Evolutionary conservation across 2,888 invertebrate genomes (phyloP), one percentile per base, ranked within the genome.

Genomic region (Azorinus chamasolen): DNA sequence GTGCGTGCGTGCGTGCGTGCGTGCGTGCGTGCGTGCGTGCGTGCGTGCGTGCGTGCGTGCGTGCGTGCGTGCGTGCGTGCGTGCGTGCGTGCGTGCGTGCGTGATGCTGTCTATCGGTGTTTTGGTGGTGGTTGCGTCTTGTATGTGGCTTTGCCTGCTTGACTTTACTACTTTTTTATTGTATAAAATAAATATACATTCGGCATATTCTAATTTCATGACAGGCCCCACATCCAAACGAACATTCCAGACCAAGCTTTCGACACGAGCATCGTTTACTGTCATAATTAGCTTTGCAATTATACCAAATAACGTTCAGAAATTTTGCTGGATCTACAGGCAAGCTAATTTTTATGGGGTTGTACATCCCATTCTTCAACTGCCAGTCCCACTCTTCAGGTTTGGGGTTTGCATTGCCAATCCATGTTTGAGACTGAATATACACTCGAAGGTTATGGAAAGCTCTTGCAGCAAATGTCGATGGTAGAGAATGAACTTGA

Each of bases 391-490:
- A 85, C 20, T 83, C 75, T 8, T 39, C 10, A 16, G 77, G 65
- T 2, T 55, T 22, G 18, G 46, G 51, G 1, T 57, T 50, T 12
- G 27, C 54, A 20, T 55, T 51, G 0, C 50, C 43, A 8, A 54
- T 71, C 87, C 82, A 86, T 22, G 24, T n/a, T 46, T 82, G 79
- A 8, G 79, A 65, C 69, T 86, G 87, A 22, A 53, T 50, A 61
- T 79, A 84, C 6, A 79, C 83, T 24, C 85, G 48, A 6, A 71
- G 22, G 51, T 66, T 68, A 55, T 88, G 85, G 32, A 64, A 77
- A n/a, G 43, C 51, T n/a, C 83, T 77, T 37, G 87, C 73, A 64
- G 61, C 72, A 43, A 79, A 46, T 24, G 87, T 85, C 45, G 87
- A 86, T 18, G 86, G 87, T 10, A 87, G 50, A 12, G 50, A 59